Percentiles rank a stretch among this genome's conserved stretches.
Evolutionary conservation across 2,113 vertebrate species (phyloP).

Genomic region (Motacilla tschutschensis): DNA sequence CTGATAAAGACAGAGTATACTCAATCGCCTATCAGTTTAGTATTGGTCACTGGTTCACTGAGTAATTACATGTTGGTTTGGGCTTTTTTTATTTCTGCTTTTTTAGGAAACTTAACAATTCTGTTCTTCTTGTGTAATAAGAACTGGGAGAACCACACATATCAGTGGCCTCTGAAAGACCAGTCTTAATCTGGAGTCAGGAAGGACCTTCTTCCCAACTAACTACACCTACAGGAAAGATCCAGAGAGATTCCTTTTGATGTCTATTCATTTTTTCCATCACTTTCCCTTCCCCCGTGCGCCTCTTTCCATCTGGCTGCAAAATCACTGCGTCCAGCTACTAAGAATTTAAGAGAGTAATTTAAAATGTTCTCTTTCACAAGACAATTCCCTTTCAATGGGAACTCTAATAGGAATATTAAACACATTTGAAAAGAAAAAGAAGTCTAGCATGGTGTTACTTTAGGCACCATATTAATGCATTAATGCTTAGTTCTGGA

Average conservation of each 20-base stretch:
- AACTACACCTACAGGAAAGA: neutral
- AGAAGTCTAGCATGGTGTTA: neutral
- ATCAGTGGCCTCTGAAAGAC: neutral
- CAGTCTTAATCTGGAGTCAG: neutral
- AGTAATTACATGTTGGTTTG: neutral
- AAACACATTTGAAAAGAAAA: neutral
- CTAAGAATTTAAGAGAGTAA: neutral
- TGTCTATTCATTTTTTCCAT: neutral
- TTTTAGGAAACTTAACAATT: neutral
- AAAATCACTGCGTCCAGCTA: neutral
- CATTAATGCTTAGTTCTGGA: neutral
- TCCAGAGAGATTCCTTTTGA: neutral
- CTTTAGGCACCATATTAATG: neutral
- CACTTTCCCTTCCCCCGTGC: neutral
- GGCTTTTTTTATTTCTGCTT: neutral
- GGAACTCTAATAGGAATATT: neutral
- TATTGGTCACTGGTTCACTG: neutral
- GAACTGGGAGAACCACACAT: neutral
- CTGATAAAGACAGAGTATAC: neutral
- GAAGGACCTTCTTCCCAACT: neutral
- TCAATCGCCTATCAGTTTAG: neutral
- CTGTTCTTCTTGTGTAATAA: neutral
- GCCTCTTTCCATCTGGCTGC: neutral
- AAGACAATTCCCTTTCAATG: neutral
- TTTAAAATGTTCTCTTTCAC: constrained; percentile 30